Evolutionary conservation across 1,140 invertebrate species (phyloP), one percentile per base, ranked within the genome.

Genomic region (Paramacrobiotus metropolitanus): DNA sequence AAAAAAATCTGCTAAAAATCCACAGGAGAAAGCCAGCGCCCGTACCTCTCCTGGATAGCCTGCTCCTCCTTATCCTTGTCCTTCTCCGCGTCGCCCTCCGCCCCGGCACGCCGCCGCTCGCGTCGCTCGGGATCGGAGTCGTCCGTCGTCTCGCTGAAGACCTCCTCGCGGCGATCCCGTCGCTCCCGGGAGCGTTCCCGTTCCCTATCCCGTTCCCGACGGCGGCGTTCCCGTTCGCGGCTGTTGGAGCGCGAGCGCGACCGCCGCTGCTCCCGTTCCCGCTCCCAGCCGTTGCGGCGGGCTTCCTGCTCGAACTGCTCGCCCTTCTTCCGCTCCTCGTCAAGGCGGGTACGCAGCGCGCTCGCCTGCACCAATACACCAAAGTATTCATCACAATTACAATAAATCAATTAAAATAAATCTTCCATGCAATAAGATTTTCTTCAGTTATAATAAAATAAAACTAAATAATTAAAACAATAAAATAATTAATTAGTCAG

Each of bases 31-130:
- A n/a, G n/a, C n/a, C n/a, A n/a, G n/a, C n/a, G n/a, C n/a, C n/a
- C n/a, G n/a, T n/a, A n/a, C n/a, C 29, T 55, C 59, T 68, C 67
- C 65, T 87, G 85, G 55, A 93, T 92, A 0, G 88, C 88, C 73
- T 92, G 87, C 44, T 85, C 78, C 75, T 92, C 88, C 64, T 86
- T 83, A 72, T 90, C 86, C 69, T 88, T 90, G 68, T 91, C 87
- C 70, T 90, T 90, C 31, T 71, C 70, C 2, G 64, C 55, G 9
- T 60, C 60, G 21, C 55, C 29, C 62, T 31, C 29, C 18, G n/a
- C 31, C 55, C 30, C 21, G 30, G 21, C 30, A 21, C 2, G 60
- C 44, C 21, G 61, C 30, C 60, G 55, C 20, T 45, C 55, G 9
- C 28, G 60, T 31, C 30, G 4, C 60, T 9, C 55, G 30, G 24